Evolutionary conservation across 2,888 invertebrate genomes (phyloP), one percentile per base, ranked within the genome.

Genomic region (Synanthedon myopaeformis): DNA sequence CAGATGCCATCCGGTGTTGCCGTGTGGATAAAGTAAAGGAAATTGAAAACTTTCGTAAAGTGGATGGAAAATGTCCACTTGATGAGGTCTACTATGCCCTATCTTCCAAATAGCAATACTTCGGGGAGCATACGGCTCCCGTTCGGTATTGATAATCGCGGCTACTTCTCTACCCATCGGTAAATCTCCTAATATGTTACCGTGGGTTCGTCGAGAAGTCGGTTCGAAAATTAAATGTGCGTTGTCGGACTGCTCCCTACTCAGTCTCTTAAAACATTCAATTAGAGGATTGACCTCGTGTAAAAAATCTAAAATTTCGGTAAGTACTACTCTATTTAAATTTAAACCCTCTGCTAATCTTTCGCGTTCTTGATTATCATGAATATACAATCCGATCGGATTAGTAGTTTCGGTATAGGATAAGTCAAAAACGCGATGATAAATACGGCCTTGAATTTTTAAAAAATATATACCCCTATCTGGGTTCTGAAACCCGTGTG

Each of bases 121-220:
- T 23, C 19, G 19, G 56, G 51, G 52, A 17, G 17, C 28, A 42
- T 19, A 56, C 6, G 17, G 19, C 49, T 56, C 54, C 41, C 42
- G 51, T 42, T 56, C 56, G n/a, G 56, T 55, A 42, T 53, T 54
- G n/a, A 56, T 54, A 12, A 54, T 53, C 17, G 53, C 56, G 6
- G 56, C 56, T 5, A 56, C 19, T 51, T 56, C 56, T 12, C 28
- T 54, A 41, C 54, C 54, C 12, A 49, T 17, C 5, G 54, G 54
- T 49, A 45, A 19, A 53, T 57, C 55, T 11, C 54, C 56, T 11
- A 56, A 48, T 19, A 56, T 56, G 42, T 56, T 54, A 11, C 56
- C 56, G 45, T 56, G 54, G n/a, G 55, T 57, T 19, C 41, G 13
- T n/a, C 54, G 56, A 11, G 56, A 19, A 8, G 54, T 54, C 12